These are phyloP conservation scores for Lepilemur ruficaudatus DNA, from an alignment of 2,797 vertebrate species.

Conservation along the genomic window DNA sequence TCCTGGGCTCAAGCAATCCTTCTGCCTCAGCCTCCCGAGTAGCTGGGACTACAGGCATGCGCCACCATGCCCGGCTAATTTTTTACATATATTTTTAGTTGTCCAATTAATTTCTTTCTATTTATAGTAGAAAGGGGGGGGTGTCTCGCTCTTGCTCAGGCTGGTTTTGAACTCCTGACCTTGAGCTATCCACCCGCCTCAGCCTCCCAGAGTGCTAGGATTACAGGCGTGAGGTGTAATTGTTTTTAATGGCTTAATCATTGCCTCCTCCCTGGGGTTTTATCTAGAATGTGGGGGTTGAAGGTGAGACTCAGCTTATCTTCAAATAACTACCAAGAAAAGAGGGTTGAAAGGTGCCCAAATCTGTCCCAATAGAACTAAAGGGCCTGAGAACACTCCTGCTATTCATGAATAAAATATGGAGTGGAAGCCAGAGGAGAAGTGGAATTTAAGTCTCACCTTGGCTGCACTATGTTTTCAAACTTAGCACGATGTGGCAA, in stretches of 20 bases:
- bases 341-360: background rate
- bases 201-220: too few relatives aligned
- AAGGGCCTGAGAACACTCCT: background rate
- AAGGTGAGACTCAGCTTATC: background rate
- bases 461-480: conserved; percentile 68
- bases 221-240: background rate
- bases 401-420: conserved; percentile 45
- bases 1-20: too few relatives aligned
- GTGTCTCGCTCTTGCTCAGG: too few relatives aligned
- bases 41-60: too few relatives aligned
- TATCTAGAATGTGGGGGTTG: background rate
- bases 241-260: conserved; percentile 43
- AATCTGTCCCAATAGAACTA: background rate
- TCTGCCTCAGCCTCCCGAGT: too few relatives aligned
- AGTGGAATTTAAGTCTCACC: background rate
- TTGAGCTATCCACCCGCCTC: too few relatives aligned
- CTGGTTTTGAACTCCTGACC: too few relatives aligned
- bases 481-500: conserved; percentile 46
- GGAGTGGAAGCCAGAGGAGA: conserved; percentile 5
- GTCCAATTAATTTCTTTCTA: too few relatives aligned
- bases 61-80: too few relatives aligned
- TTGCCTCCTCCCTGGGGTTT: background rate
- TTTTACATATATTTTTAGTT: too few relatives aligned
- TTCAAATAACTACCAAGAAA: conserved; percentile 10
- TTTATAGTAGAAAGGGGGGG: too few relatives aligned